Evolutionary conservation across 2,888 invertebrate species (phyloP), one percentile per base, ranked within the genome.

Genomic region (Andrena minutula): DNA sequence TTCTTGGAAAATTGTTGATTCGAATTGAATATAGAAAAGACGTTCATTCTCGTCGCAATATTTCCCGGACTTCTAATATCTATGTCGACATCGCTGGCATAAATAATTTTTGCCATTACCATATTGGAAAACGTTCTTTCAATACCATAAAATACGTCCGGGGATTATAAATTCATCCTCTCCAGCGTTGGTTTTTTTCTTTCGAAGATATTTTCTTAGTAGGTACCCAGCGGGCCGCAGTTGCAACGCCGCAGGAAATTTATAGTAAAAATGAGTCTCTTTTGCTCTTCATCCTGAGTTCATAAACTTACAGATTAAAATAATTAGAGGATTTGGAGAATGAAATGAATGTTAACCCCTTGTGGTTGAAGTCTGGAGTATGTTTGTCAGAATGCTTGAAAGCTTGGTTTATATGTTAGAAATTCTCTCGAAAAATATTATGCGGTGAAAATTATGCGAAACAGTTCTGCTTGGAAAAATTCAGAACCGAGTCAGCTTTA

Each of bases 111-210:
- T 63, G 35, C 58, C 41, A 68, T 75, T 75, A 75, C 75, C 75
- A 71, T 82, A 80, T 75, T 75, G 82, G 75, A 75, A 75, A 82
- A 61, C 70, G 66, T 71, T 75, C 80, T 60, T 61, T 56, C 69
- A 75, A 75, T 82, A 75, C 49, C 30, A 28, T 80, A 66, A 82
- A 74, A 80, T 70, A 70, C 51, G 69, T 16, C 26, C 7, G 47
- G 10, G 35, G 56, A 70, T 74, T 80, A 65, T 72, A 80, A 56
- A 70, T 75, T 82, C 70, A 58, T 80, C n/a, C 30, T n/a, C 28
- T 20, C n/a, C 10, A 35, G n/a, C 70, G 56, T 65, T 66, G 61
- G 49, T 75, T 51, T 75, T 70, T 61, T 74, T 28, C 58, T 69
- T 7, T 2, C 16, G 5, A 1, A n/a, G 28, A 65, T 58, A 72